Conservation (phyloP, 2,888 invertebrate species). For the Habroteleia sp. region DNA sequence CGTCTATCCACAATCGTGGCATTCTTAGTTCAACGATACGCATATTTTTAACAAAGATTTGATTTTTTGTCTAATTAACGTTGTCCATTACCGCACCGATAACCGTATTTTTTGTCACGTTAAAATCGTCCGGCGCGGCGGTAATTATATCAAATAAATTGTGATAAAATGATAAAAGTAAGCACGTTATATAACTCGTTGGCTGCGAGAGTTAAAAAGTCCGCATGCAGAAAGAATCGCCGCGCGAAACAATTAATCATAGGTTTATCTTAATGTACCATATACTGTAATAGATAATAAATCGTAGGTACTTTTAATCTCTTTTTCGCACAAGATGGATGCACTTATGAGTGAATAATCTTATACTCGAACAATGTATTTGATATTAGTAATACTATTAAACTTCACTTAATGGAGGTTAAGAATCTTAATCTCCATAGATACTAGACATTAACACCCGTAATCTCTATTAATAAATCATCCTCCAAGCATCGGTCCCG, state of each 20-base stretch:
- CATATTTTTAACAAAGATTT: too few relatives aligned
- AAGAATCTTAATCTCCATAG: slow-evolving; percentile 46
- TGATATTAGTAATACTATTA: slow-evolving; percentile 41
- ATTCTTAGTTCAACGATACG: neutral
- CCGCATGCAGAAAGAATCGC: too few relatives aligned
- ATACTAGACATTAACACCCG: slow-evolving; percentile 54
- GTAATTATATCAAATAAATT: too few relatives aligned
- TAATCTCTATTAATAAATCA: slow-evolving; percentile 59
- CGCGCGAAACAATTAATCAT: too few relatives aligned
- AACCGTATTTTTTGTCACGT: too few relatives aligned
- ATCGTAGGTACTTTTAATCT: slow-evolving; percentile 8
- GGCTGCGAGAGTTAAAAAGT: too few relatives aligned
- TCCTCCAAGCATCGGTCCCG: slow-evolving; percentile 27
- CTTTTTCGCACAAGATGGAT: slow-evolving; percentile 13
- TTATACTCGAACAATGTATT: slow-evolving; percentile 32
- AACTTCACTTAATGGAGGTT: slow-evolving; percentile 50
- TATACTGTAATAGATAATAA: slow-evolving; percentile 5
- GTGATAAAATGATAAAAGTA: too few relatives aligned
- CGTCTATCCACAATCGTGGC: slow-evolving; percentile 6
- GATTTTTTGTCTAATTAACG: too few relatives aligned
- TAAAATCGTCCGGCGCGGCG: too few relatives aligned
- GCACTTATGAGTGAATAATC: slow-evolving; percentile 25
- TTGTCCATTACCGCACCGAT: too few relatives aligned
- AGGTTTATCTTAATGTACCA: slow-evolving; percentile 2
- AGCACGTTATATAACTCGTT: too few relatives aligned